Conservation (phyloP, 1,140 invertebrate species). For the Scaptomyza pallida region DNA sequence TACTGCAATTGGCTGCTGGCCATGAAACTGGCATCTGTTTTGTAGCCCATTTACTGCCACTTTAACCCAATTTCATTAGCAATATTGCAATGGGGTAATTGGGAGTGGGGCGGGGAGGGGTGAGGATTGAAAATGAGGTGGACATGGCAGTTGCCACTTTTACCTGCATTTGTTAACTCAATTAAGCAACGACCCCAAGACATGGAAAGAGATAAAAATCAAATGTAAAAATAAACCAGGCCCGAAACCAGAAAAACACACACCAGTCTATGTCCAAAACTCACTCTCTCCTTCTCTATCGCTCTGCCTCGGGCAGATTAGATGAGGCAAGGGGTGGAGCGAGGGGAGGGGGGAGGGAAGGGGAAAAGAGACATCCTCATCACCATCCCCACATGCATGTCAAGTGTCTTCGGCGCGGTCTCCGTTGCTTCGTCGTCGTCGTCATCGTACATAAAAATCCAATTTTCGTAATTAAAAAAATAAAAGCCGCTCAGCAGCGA, state of each 20-base stretch:
- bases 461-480: slow-evolving; percentile 83
- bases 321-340: neutral
- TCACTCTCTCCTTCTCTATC: slow-evolving; percentile 15
- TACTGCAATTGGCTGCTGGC: slow-evolving; percentile 11
- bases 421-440: neutral
- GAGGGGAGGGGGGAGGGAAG: slow-evolving; percentile 16
- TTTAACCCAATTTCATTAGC: slow-evolving; percentile 78
- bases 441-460: slow-evolving; percentile 72
- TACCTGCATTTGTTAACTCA: slow-evolving; percentile 56
- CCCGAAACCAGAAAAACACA: slow-evolving; percentile 3
- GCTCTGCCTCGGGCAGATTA: neutral
- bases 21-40: slow-evolving; percentile 46
- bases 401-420: slow-evolving; percentile 60
- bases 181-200: slow-evolving; percentile 53
- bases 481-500: slow-evolving; percentile 50
- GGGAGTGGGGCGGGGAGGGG: too few relatives aligned
- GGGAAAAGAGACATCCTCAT: slow-evolving; percentile 48
- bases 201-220: slow-evolving; percentile 60
- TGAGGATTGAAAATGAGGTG: neutral
- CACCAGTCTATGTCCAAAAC: slow-evolving; percentile 26
- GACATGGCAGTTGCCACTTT: slow-evolving; percentile 33
- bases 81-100: slow-evolving; percentile 10
- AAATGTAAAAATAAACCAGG: slow-evolving; percentile 51
- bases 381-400: slow-evolving; percentile 65
- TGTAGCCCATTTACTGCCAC: slow-evolving; percentile 69